A percentile compares a stretch with the other conserved stretches of the same genome.
These are phyloP conservation scores for Pseudomyrmex cubaensis DNA, from an alignment of 1,140 invertebrate genomes.

Conservation along the genomic window DNA sequence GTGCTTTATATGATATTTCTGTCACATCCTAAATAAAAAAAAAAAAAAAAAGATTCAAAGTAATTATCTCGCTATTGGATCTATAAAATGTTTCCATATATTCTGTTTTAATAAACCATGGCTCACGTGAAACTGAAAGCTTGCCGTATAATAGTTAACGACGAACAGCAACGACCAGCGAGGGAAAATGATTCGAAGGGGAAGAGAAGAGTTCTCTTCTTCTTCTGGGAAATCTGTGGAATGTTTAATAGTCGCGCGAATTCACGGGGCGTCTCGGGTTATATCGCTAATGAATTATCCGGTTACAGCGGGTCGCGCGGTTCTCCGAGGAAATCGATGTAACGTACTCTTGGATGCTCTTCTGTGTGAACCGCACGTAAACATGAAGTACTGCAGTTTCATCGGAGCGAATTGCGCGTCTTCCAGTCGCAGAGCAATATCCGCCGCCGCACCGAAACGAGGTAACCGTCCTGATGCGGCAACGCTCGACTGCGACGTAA, in stretches of 20 bases:
- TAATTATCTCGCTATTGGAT: constrained; percentile 7
- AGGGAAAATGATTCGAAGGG: constrained; percentile 49
- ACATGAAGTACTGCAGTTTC: constrained; percentile 47
- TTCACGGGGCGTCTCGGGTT: constrained; percentile 35
- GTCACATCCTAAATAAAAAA: no score
- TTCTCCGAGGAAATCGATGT: constrained; percentile 64
- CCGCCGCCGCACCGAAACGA: not conserved
- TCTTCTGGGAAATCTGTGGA: constrained; percentile 28
- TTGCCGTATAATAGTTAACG: constrained; percentile 20
- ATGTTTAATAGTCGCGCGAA: constrained; percentile 55
- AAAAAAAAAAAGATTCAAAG: not conserved
- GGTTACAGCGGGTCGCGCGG: constrained; percentile 46
- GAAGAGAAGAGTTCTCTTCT: not conserved
- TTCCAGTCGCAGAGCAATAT: constrained; percentile 20
- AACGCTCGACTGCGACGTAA: constrained; percentile 33
- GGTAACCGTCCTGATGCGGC: not conserved
- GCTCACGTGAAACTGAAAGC: constrained; percentile 25
- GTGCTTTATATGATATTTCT: no score
- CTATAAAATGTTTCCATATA: not conserved
- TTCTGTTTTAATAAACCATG: constrained; percentile 23
- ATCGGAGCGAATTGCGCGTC: constrained; percentile 31
- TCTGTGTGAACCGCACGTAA: constrained; percentile 50
- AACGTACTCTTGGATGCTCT: constrained; percentile 25
- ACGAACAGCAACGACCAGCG: not conserved
- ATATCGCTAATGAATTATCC: constrained; percentile 65